Evolutionary conservation across 2,113 vertebrate genomes (phyloP).

Genomic region (Xiphophorus maculatus): DNA sequence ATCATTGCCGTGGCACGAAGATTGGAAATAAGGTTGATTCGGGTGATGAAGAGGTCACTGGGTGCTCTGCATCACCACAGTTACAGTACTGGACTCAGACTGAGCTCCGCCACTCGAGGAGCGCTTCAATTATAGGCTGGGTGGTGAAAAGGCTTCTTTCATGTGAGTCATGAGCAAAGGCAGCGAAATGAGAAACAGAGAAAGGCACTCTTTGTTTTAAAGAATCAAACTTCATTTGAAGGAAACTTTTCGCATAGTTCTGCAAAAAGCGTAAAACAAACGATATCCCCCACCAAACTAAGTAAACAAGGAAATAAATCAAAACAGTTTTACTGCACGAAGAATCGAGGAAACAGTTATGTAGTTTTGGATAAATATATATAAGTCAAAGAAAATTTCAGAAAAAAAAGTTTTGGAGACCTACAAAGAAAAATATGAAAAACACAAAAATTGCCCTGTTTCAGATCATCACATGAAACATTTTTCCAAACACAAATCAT

Average conservation of each 20-base stretch:
- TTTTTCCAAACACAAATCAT: no score
- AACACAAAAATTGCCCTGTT: no score
- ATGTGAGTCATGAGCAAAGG: neutral
- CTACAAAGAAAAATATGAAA: no score
- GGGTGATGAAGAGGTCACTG: conserved; percentile 18
- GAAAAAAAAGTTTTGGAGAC: no score
- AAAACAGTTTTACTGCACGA: no score
- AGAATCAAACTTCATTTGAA: neutral
- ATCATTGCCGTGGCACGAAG: neutral
- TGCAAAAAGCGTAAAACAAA: neutral
- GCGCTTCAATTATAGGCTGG: conserved; percentile 3
- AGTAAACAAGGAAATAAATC: no score
- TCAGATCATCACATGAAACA: no score
- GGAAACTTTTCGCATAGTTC: neutral
- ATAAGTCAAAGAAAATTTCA: no score
- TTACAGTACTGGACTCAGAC: conserved; percentile 19
- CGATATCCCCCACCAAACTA: no score
- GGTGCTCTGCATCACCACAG: conserved; percentile 7
- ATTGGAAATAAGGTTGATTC: neutral
- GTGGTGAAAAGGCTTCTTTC: neutral
- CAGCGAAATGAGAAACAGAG: neutral
- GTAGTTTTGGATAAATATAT: no score
- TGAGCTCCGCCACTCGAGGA: conserved; percentile 18
- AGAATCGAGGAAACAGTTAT: no score
- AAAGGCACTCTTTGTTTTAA: neutral